These are phyloP conservation scores for Parasteatoda lunata DNA, from an alignment of 2,888 invertebrate genomes.

Conservation along the genomic window DNA sequence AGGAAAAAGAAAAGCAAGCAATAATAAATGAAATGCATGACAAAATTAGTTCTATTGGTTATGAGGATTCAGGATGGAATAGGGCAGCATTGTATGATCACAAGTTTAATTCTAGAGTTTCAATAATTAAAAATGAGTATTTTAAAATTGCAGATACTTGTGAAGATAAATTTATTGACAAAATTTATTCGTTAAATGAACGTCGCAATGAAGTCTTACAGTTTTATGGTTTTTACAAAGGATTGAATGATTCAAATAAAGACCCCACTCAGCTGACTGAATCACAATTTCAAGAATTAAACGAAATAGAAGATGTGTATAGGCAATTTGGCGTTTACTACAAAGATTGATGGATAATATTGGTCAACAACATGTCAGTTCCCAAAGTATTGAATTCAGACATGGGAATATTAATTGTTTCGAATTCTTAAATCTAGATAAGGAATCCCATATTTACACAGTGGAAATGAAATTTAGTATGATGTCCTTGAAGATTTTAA, in stretches of 20 bases:
- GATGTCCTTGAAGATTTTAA: too few species aligned
- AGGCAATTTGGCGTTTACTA: conserved; percentile 16
- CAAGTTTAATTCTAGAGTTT: neutral
- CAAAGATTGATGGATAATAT: neutral
- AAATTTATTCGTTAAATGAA: conserved; percentile 21
- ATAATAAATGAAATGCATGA: conserved; percentile 17
- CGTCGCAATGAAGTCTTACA: conserved; percentile 36
- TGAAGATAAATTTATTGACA: neutral
- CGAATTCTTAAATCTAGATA: too few species aligned
- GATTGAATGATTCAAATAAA: conserved; percentile 10
- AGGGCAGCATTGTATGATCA: neutral
- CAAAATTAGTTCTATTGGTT: conserved; percentile 1
- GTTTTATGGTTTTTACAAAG: conserved; percentile 56
- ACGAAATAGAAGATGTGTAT: conserved; percentile 50
- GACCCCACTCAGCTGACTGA: conserved; percentile 39
- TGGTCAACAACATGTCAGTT: too few species aligned
- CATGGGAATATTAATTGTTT: too few species aligned
- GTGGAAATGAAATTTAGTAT: too few species aligned
- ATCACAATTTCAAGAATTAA: conserved; percentile 40
- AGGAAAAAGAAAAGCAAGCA: neutral
- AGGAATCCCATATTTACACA: too few species aligned
- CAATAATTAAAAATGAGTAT: neutral
- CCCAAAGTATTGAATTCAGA: too few species aligned
- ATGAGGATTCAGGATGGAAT: neutral
- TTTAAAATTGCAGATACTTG: neutral